phyloP scores from a whole-genome alignment of 2,113 vertebrate species.

The Nanorana parkeri region DNA sequence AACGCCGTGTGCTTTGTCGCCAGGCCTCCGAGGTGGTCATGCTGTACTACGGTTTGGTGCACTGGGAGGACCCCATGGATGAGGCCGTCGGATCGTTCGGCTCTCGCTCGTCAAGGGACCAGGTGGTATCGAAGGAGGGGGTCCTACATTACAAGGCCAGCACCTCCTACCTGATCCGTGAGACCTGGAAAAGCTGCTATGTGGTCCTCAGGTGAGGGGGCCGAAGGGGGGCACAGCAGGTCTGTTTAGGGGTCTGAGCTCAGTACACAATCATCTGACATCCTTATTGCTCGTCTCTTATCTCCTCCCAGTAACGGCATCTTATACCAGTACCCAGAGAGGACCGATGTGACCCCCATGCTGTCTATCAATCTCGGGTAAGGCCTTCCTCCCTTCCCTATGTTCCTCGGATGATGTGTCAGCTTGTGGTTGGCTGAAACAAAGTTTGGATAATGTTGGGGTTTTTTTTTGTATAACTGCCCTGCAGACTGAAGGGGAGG shows the following conservation, averaged over 20 bases:
- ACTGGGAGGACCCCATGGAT: constrained; percentile 96
- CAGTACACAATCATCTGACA: background rate
- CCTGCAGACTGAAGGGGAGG: too few species aligned
- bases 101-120: constrained; percentile 57
- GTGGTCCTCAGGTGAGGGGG: constrained; percentile 87
- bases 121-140: constrained; percentile 84
- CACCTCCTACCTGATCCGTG: constrained; percentile 91
- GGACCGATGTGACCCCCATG: constrained; percentile 84
- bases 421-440: too few species aligned
- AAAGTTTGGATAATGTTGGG: background rate
- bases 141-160: constrained; percentile 84
- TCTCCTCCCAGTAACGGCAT: constrained; percentile 80
- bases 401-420: too few species aligned
- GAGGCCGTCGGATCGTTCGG: constrained; percentile 69
- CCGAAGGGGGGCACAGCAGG: background rate
- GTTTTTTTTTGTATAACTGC: background rate
- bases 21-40: constrained; percentile 84
- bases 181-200: constrained; percentile 93
- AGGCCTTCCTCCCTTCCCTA: constrained; percentile 57
- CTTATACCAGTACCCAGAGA: constrained; percentile 90
- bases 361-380: constrained; percentile 95
- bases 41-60: constrained; percentile 88
- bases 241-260: background rate
- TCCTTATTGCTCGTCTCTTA: background rate
- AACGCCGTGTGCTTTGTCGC: background rate